Percentiles rank a stretch among this genome's conserved stretches.
phyloP scores from a whole-genome alignment of 2,888 invertebrate species.

The Lepidochrysops patricia region DNA sequence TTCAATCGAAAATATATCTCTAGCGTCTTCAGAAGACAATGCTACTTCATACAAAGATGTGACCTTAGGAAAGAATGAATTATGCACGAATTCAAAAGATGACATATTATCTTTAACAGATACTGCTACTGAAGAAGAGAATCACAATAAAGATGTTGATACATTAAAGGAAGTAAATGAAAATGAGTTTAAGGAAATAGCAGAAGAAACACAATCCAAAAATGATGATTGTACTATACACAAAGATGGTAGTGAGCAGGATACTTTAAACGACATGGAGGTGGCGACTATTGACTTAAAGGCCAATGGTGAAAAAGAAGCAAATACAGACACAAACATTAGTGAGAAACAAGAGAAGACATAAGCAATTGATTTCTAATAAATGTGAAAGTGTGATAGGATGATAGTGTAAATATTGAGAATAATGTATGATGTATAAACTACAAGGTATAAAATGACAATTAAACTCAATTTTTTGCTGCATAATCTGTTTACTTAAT shows the following conservation, averaged over 20 bases:
- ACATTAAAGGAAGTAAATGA: background rate
- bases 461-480: background rate
- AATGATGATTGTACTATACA: background rate
- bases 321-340: background rate
- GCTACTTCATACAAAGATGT: constrained; percentile 17
- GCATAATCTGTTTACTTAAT: no score
- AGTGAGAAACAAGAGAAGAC: background rate
- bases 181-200: background rate
- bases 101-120: background rate
- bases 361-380: background rate
- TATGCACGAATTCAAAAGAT: constrained; percentile 1
- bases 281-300: background rate
- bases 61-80: constrained; percentile 20
- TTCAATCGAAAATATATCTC: constrained; percentile 40
- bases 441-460: background rate
- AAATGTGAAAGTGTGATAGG: background rate
- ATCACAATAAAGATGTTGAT: constrained; percentile 31
- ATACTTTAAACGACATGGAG: background rate
- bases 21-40: constrained; percentile 50
- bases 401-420: background rate
- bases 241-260: background rate
- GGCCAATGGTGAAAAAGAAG: background rate
- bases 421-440: background rate
- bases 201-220: background rate
- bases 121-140: constrained; percentile 12